Evolutionary conservation across 1,140 invertebrate species (phyloP).

Genomic region (Nebria ingens): DNA sequence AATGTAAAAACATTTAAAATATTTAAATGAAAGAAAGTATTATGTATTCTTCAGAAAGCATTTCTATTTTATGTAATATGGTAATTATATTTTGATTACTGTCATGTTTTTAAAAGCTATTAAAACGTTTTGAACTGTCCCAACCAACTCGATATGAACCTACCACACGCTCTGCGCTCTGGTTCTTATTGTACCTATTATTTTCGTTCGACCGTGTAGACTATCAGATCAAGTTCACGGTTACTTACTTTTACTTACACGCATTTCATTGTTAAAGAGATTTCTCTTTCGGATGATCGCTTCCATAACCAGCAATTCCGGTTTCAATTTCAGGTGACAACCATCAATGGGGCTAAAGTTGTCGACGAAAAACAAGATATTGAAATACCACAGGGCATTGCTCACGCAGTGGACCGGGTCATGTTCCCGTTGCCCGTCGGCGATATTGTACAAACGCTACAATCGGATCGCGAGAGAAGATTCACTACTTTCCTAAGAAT

Average conservation of each 20-base stretch:
- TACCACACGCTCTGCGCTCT: too few species aligned
- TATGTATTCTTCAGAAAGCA: too few species aligned
- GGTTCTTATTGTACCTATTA: too few species aligned
- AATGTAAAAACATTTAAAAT: too few species aligned
- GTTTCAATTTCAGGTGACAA: constrained; percentile 49
- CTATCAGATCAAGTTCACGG: not conserved
- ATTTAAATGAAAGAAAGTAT: too few species aligned
- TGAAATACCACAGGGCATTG: constrained; percentile 70
- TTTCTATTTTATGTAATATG: too few species aligned
- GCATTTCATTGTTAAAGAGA: not conserved
- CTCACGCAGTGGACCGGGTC: constrained; percentile 75
- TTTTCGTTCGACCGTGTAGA: not conserved
- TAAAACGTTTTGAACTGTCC: not conserved
- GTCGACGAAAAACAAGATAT: constrained; percentile 70
- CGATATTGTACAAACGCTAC: constrained; percentile 68
- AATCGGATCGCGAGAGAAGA: constrained; percentile 65
- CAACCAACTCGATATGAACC: not conserved
- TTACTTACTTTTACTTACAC: not conserved
- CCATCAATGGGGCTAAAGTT: constrained; percentile 73
- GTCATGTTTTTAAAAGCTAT: too few species aligned
- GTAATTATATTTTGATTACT: too few species aligned
- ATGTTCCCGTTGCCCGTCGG: constrained; percentile 80
- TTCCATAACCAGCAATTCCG: not conserved
- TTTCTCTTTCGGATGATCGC: not conserved
- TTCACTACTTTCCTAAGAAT: constrained; percentile 70